Base-by-base conservation (phyloP, 2,797 vertebrate species). In the Cichlasoma orientale region DNA sequence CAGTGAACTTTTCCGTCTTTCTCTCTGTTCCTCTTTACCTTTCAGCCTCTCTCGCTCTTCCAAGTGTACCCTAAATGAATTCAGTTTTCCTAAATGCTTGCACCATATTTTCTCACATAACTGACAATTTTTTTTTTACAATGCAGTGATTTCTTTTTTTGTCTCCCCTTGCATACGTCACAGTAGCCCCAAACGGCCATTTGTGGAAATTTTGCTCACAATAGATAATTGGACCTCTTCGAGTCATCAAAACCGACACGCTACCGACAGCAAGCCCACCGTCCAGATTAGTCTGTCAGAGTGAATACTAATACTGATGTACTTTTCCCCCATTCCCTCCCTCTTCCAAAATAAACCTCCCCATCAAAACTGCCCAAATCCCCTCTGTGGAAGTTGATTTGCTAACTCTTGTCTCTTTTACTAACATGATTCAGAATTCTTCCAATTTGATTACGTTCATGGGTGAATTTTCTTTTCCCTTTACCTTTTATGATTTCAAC, bases 371-470 rank as follows among this genome's bases (percentile, higher is more conserved):
- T 77, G 68, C 80, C 86, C 92, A 72, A 82, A 84, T 52, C 85
- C 86, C 87, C 80, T 77, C 72, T 86, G 89, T 94, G 89, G 77
- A 94, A 88, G 87, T 93, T 90, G 92, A 91, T 93, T 94, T 94
- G 90, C 94, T 96, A 96, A 96, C 95, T 95, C 86, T 94, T 95
- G 94, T 96, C 93, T 96, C 92, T 95, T 93, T 93, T 95, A 96
- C 96, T 96, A 96, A 96, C 91, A 94, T 94, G 92, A 90, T 95
- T 94, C 94, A 84, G 90, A 92, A 89, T 90, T 92, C 89, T 94
- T 93, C 94, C 88, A 90, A 92, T 95, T 92, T 93, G 74, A 94
- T 92, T 93, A 66, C 88, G 93, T 90, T 90, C 80, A 88, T 94
- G 93, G 91, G 88, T 93, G 92, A 84, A 78, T 92, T 94, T 92